A percentile compares a stretch with the other conserved stretches of the same genome.
Conservation (phyloP, 2,888 invertebrate species). For the Meandrusa payeni region DNA sequence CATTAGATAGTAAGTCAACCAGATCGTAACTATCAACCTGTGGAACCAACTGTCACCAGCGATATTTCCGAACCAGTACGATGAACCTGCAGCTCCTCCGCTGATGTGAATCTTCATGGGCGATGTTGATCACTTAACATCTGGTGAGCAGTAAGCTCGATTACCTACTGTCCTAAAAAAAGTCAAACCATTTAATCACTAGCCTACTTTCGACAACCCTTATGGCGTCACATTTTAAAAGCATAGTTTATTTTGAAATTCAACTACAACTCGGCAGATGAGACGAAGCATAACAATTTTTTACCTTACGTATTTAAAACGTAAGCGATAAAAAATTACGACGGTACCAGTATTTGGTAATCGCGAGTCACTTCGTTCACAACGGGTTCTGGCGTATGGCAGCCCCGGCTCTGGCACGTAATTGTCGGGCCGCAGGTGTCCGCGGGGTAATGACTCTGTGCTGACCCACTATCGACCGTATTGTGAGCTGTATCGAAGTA, state of each 20-base stretch:
- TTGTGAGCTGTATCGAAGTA: conserved; percentile 17
- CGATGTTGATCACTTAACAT: no score
- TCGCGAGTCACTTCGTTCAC: neutral
- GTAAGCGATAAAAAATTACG: conserved; percentile 4
- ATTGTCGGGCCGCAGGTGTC: conserved; percentile 28
- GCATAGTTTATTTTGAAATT: conserved; percentile 11
- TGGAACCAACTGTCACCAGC: no score
- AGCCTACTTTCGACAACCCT: conserved; percentile 8
- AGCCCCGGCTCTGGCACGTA: conserved; percentile 11
- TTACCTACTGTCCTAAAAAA: no score
- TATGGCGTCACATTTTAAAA: conserved; percentile 16
- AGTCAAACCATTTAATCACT: no score
- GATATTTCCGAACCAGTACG: no score
- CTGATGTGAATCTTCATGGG: no score
- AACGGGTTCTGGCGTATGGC: neutral
- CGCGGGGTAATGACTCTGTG: conserved; percentile 22
- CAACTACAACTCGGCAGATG: conserved; percentile 3
- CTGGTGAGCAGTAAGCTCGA: no score
- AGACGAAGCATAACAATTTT: conserved; percentile 2
- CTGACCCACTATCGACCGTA: conserved; percentile 18
- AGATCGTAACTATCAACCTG: no score
- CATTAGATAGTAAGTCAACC: no score
- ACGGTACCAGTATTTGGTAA: conserved; percentile 1
- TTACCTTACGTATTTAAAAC: neutral
- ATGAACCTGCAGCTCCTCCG: no score